These are phyloP conservation scores for Girardinus metallicus DNA, from an alignment of 2,797 vertebrate genomes.

Conservation along the genomic window DNA sequence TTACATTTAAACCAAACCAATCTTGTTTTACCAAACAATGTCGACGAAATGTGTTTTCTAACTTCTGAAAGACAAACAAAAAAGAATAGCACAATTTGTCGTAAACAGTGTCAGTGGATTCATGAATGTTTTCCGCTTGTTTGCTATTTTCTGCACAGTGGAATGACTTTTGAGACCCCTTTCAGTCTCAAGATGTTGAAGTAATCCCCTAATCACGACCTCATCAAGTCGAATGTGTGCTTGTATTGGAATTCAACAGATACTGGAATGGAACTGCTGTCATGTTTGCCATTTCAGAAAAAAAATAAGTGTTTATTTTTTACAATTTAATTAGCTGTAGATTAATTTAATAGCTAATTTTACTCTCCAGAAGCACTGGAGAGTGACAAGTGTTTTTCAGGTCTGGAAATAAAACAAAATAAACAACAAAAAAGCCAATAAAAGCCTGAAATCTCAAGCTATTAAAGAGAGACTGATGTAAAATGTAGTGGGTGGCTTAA, in stretches of 20 bases:
- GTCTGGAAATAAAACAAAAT: background rate
- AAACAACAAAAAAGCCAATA: background rate
- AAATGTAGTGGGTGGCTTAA: background rate
- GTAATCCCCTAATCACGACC: background rate
- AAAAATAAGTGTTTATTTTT: background rate
- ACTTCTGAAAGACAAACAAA: background rate
- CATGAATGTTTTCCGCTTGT: background rate
- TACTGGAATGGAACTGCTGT: background rate
- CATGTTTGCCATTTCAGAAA: background rate
- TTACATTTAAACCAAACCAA: background rate
- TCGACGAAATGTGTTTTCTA: background rate
- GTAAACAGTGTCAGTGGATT: background rate
- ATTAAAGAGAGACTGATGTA: background rate
- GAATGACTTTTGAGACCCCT: background rate
- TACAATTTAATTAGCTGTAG: background rate
- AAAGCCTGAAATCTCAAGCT: background rate
- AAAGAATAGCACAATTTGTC: background rate
- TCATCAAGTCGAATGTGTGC: background rate
- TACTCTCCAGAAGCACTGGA: background rate
- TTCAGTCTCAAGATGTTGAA: background rate
- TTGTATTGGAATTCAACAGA: background rate
- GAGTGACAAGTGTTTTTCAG: background rate
- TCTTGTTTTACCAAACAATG: background rate
- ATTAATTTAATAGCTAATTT: background rate
- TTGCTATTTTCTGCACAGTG: background rate